A percentile compares a stretch with the other conserved stretches of the same genome.
These are phyloP conservation scores for Chaetops frenatus DNA, from an alignment of 2,113 vertebrate species.

Conservation along the genomic window DNA sequence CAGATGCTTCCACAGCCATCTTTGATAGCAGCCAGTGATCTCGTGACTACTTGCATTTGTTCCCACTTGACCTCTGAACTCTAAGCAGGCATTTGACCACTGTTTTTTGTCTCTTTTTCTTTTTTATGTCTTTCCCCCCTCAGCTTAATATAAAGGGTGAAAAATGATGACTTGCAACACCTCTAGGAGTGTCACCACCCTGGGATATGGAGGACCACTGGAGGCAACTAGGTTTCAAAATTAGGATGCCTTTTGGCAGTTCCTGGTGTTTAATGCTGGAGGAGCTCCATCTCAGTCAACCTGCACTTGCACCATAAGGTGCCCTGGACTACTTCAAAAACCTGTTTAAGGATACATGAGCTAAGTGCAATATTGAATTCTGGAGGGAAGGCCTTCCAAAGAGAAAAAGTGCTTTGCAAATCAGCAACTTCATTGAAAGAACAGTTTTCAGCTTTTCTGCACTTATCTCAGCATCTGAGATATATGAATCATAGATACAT, in stretches of 20 bases:
- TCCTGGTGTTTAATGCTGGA: background rate
- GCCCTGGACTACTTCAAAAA: background rate
- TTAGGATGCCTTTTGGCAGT: background rate
- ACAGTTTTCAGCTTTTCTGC: background rate
- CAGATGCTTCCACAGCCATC: background rate
- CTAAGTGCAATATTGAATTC: background rate
- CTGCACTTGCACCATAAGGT: background rate
- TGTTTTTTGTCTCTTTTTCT: no score
- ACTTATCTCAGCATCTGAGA: background rate
- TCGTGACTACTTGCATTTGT: background rate
- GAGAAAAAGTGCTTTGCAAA: background rate
- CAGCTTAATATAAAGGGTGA: rapidly evolving
- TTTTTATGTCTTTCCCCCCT: rapidly evolving
- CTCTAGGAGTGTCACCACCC: rapidly evolving
- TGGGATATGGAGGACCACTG: background rate
- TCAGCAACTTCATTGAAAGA: background rate
- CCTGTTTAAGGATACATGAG: background rate
- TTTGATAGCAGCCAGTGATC: background rate
- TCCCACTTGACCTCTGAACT: background rate
- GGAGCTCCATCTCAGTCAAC: background rate
- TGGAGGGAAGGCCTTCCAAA: background rate
- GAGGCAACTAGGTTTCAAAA: background rate
- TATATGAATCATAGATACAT: background rate
- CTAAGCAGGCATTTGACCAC: background rate
- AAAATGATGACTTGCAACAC: background rate